These are phyloP conservation scores for Cecropterus lyciades DNA, from an alignment of 1,140 invertebrate genomes.

Conservation along the genomic window DNA sequence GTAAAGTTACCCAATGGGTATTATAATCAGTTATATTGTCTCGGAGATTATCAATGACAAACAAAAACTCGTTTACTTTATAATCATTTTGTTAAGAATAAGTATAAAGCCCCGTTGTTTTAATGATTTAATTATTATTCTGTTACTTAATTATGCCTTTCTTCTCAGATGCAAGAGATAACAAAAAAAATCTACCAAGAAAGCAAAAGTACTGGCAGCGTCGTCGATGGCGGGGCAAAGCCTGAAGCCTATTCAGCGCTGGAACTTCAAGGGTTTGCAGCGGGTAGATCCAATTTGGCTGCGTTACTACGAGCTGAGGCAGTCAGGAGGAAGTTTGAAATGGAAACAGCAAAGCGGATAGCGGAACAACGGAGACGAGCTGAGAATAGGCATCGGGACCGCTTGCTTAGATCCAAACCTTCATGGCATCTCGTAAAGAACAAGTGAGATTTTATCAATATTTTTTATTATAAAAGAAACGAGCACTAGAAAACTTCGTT, in stretches of 20 bases:
- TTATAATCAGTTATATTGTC: too few species aligned
- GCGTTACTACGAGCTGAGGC: conserved; percentile 88
- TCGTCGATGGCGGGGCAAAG: conserved; percentile 44
- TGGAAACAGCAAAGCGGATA: conserved; percentile 85
- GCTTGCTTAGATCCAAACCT: conserved; percentile 86
- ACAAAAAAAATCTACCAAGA: conserved; percentile 73
- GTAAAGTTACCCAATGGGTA: too few species aligned
- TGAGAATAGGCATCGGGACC: conserved; percentile 85
- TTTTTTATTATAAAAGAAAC: too few species aligned
- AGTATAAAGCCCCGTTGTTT: too few species aligned
- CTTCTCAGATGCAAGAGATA: conserved; percentile 75
- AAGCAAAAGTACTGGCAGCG: conserved; percentile 60
- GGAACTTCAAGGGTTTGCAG: conserved; percentile 70
- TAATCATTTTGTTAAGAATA: too few species aligned
- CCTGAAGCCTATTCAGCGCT: conserved; percentile 66
- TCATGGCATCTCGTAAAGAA: conserved; percentile 88
- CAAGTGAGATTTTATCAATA: conserved; percentile 56
- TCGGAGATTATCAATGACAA: too few species aligned
- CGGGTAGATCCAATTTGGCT: conserved; percentile 88
- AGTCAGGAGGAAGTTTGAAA: conserved; percentile 87
- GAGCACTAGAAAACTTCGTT: too few species aligned
- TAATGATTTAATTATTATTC: too few species aligned
- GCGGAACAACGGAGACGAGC: conserved; percentile 85
- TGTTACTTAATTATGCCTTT: too few species aligned
- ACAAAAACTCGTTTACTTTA: too few species aligned